Base-by-base conservation (phyloP, 2,113 vertebrate species). In the Tachysurus fulvidraco region DNA sequence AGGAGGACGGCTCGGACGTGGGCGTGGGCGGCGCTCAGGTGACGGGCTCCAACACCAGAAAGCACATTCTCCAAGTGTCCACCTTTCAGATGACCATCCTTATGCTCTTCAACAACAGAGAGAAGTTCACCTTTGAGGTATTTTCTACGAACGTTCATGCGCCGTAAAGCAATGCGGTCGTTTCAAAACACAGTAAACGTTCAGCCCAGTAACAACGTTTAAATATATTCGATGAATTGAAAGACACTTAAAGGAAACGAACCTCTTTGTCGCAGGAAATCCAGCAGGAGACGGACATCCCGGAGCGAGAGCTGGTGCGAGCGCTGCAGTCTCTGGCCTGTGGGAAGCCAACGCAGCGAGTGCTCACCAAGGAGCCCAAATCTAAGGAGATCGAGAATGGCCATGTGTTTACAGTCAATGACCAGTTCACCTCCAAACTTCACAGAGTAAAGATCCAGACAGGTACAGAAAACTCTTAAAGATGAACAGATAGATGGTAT, bases 11-110 rank as follows among this genome's bases (percentile, higher is more conserved):
- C 82, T 99, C 98, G 78, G 98, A 99, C 89, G 96, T 98, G 17
- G 98, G 95, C 4, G 97, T 99, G 44, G 98, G 98, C 87, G 98
- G 98, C 30, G 98, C 98, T 81, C 98, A 99, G 92, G 97, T 99
- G 54, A 99, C 98, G 5, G 98, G 98, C 91, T 99, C 97, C 83
- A 99, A 99, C 89, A 98, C 98, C 25, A 95, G 98, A 93, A 99
- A 99, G 93, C 98, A 99, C 94, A 99, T 99, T 94, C 88, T 99
- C 88, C 98, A 99, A 93, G 98, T 99, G 60, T 99, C 98, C 82
- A 99, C 98, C 91, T 99, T 99, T 94, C 98, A 99, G 94, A 99
- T 99, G 98, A 99, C 98, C 19, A 99, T 99, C 95, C 95, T 99
- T 90, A 99, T 99, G 98, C 97, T 99, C 69, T 99, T 99, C 90